Base-by-base conservation (phyloP, 2,797 vertebrate genomes). In the Acanthurus leucopareius region DNA sequence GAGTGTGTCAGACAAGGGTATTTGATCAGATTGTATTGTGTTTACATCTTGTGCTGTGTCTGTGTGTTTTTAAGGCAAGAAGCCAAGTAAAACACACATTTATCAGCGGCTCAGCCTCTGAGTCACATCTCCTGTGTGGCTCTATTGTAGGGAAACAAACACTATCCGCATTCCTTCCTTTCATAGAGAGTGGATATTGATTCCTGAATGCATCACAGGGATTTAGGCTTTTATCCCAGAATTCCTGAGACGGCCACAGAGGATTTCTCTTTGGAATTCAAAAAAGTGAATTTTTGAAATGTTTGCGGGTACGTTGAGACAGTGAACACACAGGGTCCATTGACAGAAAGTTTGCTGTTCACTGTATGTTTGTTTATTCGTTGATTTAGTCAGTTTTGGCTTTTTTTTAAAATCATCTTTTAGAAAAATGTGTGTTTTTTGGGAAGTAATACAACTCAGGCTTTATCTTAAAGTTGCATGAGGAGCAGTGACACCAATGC, bases 41-140 rank as follows among this genome's bases (percentile, higher is more conserved):
- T 75, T 83, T 60, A 64, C 22, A 10, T 77, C 64, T 40, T 73
- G 59, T 82, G 78, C 48, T 62, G 73, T 71, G 75, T 82, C 75
- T 75, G 65, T 77, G 71, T 67, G 65, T 9, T 47, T 82, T 77
- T 62, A 69, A 67, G 85, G 80, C 82, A 62, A 7, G 19, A 20
- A n/a, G 86, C 88, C 92, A 91, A 92, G 82, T 83, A 40, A 90
- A 91, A 87, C 76, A 88, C 79, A 70, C 79, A 69, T 75, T 76
- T 73, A 86, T 89, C 88, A 86, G 66, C 7, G 2, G 54, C 73
- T 73, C 54, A 53, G 80, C 54, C 85, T 81, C 72, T 79, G 77
- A 88, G 70, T 86, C 87, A 86, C 86, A 75, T 83, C 86, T 86
- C 81, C 82, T 82, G 68, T 82, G 86, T 71, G 80, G 65, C 73